These are phyloP conservation scores for Centropristis striata DNA, from an alignment of 2,113 vertebrate species.

Conservation along the genomic window DNA sequence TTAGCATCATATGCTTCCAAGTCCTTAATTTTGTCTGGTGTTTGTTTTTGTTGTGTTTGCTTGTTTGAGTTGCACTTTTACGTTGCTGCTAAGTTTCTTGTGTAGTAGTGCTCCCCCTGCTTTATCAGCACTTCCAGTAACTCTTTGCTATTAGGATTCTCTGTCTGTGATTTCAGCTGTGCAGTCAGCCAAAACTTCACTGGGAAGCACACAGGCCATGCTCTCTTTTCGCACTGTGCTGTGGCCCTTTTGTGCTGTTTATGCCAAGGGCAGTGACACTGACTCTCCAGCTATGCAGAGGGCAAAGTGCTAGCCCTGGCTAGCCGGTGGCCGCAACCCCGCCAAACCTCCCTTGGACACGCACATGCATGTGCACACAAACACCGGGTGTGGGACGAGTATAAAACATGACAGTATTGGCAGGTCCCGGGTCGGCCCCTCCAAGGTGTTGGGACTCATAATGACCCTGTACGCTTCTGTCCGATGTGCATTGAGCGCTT, in stretches of 20 bases:
- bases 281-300: constrained; percentile 23
- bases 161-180: constrained; percentile 26
- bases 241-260: constrained; percentile 22
- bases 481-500: constrained; percentile 87
- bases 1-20: constrained; percentile 34
- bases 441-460: constrained; percentile 84
- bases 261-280: constrained; percentile 16
- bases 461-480: constrained; percentile 84
- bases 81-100: constrained; percentile 8
- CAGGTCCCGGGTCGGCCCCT: constrained; percentile 82
- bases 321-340: constrained; percentile 32
- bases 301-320: background rate
- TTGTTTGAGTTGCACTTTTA: constrained; percentile 13
- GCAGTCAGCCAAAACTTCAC: constrained; percentile 24
- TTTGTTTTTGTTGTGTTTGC: constrained; percentile 31
- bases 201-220: constrained; percentile 4
- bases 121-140: constrained; percentile 44
- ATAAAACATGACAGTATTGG: constrained; percentile 85
- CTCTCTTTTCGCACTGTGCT: background rate
- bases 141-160: constrained; percentile 20
- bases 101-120: constrained; percentile 6
- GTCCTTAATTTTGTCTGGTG: constrained; percentile 34
- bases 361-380: constrained; percentile 54
- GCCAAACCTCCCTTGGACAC: constrained; percentile 30
- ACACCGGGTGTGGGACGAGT: constrained; percentile 66